Evolutionary conservation across 2,797 vertebrate genomes (phyloP).

Genomic region (Molossus molossus): DNA sequence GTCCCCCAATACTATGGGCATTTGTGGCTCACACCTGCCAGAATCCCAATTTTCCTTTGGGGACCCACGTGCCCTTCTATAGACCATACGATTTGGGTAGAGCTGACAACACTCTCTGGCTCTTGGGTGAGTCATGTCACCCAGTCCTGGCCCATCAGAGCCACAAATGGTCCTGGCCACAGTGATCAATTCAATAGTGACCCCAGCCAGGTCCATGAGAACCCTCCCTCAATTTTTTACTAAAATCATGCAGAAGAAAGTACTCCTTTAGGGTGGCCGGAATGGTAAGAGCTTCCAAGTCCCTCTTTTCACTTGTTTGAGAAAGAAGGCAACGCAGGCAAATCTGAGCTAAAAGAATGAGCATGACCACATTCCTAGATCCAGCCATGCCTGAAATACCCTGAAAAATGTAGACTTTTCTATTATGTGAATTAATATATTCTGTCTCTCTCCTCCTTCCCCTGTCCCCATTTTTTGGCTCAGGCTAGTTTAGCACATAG

Average conservation of each 20-base stretch:
- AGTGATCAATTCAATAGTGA: neutral
- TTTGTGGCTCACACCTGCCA: neutral
- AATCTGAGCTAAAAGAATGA: neutral
- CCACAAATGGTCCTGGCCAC: neutral
- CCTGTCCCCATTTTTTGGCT: neutral
- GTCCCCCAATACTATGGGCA: neutral
- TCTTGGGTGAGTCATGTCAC: neutral
- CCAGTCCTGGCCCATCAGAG: neutral
- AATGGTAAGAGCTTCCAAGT: neutral
- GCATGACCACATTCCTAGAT: neutral
- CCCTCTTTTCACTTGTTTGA: neutral
- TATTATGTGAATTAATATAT: neutral
- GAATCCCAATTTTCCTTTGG: neutral
- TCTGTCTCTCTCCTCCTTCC: neutral
- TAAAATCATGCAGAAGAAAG: neutral
- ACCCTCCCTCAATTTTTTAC: neutral
- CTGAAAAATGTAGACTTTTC: neutral
- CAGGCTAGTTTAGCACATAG: neutral
- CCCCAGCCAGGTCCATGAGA: neutral
- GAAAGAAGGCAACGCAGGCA: neutral
- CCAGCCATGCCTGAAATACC: neutral
- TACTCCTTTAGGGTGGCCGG: no score
- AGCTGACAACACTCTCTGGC: neutral
- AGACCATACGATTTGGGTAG: neutral
- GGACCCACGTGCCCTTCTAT: neutral